A percentile compares a stretch with the other conserved stretches of the same genome.
These are phyloP conservation scores for Mystacornis crossleyi DNA, from an alignment of 2,113 vertebrate genomes.

Conservation along the genomic window DNA sequence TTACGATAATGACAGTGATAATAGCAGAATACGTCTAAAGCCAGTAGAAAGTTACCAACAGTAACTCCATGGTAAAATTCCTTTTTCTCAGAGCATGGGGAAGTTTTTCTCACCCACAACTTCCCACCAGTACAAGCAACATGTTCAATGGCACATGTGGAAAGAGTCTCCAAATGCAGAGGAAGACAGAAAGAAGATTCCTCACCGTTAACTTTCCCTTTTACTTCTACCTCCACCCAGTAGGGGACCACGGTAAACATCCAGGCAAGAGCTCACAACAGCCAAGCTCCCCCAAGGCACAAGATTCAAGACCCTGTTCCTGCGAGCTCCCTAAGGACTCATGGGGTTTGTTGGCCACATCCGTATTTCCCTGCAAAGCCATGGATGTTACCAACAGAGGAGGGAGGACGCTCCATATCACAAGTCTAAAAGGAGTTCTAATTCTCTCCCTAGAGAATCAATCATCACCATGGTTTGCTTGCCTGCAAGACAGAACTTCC, in stretches of 20 bases:
- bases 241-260: neutral
- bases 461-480: neutral
- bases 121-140: neutral
- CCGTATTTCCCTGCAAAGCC: neutral
- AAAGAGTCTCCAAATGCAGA: neutral
- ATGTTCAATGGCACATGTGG: neutral
- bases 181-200: neutral
- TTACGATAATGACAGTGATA: neutral
- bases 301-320: neutral
- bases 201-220: neutral
- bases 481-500: neutral
- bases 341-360: neutral
- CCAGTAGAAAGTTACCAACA: neutral
- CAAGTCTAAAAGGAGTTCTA: neutral
- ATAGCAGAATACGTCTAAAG: neutral
- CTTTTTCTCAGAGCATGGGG: neutral
- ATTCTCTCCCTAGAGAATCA: neutral
- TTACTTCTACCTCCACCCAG: neutral
- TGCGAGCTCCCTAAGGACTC: accelerated
- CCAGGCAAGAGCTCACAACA: neutral
- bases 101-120: neutral
- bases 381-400: neutral
- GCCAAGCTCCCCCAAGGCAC: neutral
- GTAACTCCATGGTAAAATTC: neutral
- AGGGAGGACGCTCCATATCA: neutral